phyloP scores from a whole-genome alignment of 2,888 invertebrate genomes.

The Ommatoiulus sabulosus region DNA sequence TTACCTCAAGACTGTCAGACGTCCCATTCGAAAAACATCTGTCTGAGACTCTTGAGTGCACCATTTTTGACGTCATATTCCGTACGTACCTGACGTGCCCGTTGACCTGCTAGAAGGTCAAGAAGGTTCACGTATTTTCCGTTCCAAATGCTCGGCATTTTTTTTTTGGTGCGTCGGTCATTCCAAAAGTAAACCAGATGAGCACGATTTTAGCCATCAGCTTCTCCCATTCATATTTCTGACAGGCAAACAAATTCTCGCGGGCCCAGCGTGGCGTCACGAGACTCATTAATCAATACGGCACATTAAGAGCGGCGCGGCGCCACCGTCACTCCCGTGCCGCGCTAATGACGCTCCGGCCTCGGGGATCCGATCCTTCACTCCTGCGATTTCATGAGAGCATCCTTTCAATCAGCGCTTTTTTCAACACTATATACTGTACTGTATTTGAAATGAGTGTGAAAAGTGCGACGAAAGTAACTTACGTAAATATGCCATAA shows the following conservation, averaged over 20 bases:
- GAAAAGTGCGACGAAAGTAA: no score
- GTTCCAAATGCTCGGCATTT: background rate
- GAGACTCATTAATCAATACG: conserved; percentile 52
- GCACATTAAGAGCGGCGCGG: conserved; percentile 23
- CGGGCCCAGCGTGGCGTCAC: background rate
- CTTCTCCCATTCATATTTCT: background rate
- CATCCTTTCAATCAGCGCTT: background rate
- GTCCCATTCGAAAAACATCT: no score
- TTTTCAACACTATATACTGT: no score
- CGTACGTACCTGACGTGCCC: background rate
- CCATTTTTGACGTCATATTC: no score
- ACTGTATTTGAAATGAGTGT: no score
- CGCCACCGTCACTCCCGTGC: conserved; percentile 24
- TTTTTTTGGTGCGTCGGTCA: no score
- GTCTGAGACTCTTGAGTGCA: no score
- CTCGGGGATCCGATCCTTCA: background rate
- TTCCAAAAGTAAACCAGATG: background rate
- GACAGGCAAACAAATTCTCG: background rate
- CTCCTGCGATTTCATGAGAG: conserved; percentile 9
- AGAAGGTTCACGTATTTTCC: background rate
- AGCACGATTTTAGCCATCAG: background rate
- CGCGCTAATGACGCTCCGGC: background rate
- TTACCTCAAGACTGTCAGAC: no score
- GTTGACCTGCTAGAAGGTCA: background rate
- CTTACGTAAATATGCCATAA: no score